Evolutionary conservation across 1,140 invertebrate species (phyloP).

Genomic region (Drosophila asahinai): DNA sequence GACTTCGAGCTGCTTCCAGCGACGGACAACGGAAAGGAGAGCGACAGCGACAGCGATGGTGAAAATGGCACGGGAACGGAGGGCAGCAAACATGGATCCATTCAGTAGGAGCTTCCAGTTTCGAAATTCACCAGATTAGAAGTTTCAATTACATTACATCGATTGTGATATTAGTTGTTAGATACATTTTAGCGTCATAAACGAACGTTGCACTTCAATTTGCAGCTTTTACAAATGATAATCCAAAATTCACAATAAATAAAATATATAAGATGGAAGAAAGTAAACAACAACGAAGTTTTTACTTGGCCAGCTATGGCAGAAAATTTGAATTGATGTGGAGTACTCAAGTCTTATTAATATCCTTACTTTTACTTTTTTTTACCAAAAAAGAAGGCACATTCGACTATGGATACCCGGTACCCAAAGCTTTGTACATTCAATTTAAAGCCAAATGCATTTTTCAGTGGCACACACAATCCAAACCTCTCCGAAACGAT

Average conservation of each 20-base stretch:
- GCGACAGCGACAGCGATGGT: conserved; percentile 21
- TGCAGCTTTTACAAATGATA: conserved; percentile 55
- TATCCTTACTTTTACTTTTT: too few species aligned
- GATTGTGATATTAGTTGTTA: conserved; percentile 85
- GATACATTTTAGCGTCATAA: conserved; percentile 76
- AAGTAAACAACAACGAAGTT: conserved; percentile 12
- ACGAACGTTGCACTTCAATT: conserved; percentile 51
- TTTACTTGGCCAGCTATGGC: too few species aligned
- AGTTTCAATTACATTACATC: conserved; percentile 76
- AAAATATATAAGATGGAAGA: conserved; percentile 48
- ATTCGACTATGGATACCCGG: too few species aligned
- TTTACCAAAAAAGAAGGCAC: too few species aligned
- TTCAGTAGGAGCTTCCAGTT: conserved; percentile 42
- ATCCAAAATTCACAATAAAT: conserved; percentile 68
- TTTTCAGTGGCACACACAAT: too few species aligned
- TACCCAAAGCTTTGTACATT: too few species aligned
- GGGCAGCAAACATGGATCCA: conserved; percentile 40
- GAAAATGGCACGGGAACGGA: conserved; percentile 16
- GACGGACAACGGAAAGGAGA: conserved; percentile 10
- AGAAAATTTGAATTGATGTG: too few species aligned
- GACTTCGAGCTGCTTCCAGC: conserved; percentile 87
- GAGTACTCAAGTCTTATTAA: too few species aligned
- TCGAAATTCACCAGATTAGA: conserved; percentile 40
- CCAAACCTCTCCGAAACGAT: too few species aligned
- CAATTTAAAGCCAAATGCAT: too few species aligned